These are phyloP conservation scores for Anneissia japonica DNA, from an alignment of 35 echinoderm and acorn worm species.

Conservation along the genomic window DNA sequence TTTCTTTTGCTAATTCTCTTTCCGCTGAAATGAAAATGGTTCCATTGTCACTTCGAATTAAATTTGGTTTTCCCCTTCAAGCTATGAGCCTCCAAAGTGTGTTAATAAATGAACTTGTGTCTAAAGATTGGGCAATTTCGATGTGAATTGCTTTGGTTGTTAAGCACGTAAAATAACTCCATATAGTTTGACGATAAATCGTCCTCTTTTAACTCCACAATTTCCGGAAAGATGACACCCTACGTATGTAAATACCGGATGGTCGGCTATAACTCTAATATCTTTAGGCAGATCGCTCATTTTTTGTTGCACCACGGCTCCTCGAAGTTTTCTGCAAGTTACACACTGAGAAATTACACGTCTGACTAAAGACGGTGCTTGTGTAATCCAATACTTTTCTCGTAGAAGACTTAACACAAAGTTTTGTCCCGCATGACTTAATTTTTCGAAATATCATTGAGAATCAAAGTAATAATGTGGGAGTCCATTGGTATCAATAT, in stretches of 20 bases:
- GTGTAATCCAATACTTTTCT: constrained; percentile 22
- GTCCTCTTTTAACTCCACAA: constrained; percentile 42
- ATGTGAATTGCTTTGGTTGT: constrained; percentile 45
- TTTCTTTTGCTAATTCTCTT: constrained; percentile 7
- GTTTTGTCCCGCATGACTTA: constrained; percentile 13
- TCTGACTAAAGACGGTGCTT: constrained; percentile 21
- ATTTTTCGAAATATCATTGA: neutral
- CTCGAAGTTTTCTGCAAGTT: constrained; percentile 13
- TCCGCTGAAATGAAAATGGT: constrained; percentile 34
- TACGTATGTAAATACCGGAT: constrained; percentile 42
- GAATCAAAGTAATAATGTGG: neutral
- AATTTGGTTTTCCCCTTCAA: constrained; percentile 16
- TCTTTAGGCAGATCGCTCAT: constrained; percentile 29
- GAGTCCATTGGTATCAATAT: neutral
- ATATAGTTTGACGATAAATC: constrained; percentile 36
- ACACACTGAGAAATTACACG: constrained; percentile 19
- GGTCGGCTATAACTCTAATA: constrained; percentile 22
- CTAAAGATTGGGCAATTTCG: constrained; percentile 33
- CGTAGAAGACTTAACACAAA: constrained; percentile 14
- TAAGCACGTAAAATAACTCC: constrained; percentile 39
- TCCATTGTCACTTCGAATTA: constrained; percentile 50
- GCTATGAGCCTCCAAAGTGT: constrained; percentile 30
- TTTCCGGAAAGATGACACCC: constrained; percentile 44
- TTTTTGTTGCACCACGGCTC: constrained; percentile 13
- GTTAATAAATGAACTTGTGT: constrained; percentile 58